phyloP scores from a whole-genome alignment of 1,140 invertebrate species.

The Drosophila bocqueti region DNA sequence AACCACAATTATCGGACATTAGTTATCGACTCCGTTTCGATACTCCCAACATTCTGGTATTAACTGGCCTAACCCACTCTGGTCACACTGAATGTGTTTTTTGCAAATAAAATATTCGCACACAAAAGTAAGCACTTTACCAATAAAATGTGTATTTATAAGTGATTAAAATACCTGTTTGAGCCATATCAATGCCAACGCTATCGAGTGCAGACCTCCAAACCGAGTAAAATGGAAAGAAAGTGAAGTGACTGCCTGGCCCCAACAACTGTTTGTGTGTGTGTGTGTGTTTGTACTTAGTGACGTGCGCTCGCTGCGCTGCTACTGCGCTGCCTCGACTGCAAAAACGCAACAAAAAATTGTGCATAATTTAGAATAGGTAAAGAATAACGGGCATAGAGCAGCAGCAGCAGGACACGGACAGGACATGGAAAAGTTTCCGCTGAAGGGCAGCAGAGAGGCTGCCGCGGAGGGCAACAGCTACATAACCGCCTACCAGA shows the following conservation, averaged over 20 bases:
- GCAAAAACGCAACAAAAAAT: slow-evolving; percentile 50
- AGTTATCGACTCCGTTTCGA: not conserved
- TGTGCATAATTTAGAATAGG: slow-evolving; percentile 1
- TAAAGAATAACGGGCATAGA: slow-evolving; percentile 12
- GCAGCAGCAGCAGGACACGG: slow-evolving; percentile 1
- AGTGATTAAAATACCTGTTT: slow-evolving; percentile 18
- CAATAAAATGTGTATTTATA: slow-evolving; percentile 23
- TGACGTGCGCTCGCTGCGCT: slow-evolving; percentile 63
- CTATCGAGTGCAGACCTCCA: not conserved
- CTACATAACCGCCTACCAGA: slow-evolving; percentile 86
- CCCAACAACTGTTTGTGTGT: slow-evolving; percentile 33
- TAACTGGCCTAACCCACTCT: not conserved
- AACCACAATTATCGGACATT: not conserved
- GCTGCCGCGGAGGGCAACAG: slow-evolving; percentile 83
- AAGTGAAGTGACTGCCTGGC: slow-evolving; percentile 29
- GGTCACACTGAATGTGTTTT: slow-evolving; percentile 30
- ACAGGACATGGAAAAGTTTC: slow-evolving; percentile 85
- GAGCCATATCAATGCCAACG: slow-evolving; percentile 3
- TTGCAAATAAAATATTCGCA: slow-evolving; percentile 58
- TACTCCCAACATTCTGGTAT: not conserved
- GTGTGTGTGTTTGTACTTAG: slow-evolving; percentile 47
- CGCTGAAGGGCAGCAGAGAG: slow-evolving; percentile 85
- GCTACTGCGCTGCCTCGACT: slow-evolving; percentile 47
- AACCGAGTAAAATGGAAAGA: slow-evolving; percentile 48
- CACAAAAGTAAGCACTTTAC: slow-evolving; percentile 33